Base-by-base conservation (phyloP, 2,888 invertebrate genomes). In the Clunio marinus region DNA sequence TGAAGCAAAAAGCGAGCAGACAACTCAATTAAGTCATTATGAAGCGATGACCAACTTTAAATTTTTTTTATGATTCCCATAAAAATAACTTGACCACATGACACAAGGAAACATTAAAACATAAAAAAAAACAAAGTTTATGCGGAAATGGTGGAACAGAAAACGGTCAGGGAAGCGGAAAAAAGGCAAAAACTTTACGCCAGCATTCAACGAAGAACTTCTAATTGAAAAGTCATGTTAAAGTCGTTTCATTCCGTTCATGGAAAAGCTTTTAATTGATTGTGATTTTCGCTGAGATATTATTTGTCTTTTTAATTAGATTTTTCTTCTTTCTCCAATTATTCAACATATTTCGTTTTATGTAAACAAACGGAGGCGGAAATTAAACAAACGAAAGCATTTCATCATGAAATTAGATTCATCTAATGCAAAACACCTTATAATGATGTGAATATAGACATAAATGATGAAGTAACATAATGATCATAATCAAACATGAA, bases 401-500 rank as follows among this genome's bases (percentile, higher is more conserved):
- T n/a, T n/a, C n/a, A n/a, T n/a, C n/a, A n/a, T n/a, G n/a, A n/a
- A n/a, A n/a, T n/a, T n/a, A n/a, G n/a, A n/a, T n/a, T n/a, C n/a
- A n/a, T n/a, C n/a, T n/a, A n/a, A n/a, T n/a, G n/a, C n/a, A n/a
- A n/a, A n/a, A n/a, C n/a, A n/a, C n/a, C n/a, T n/a, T n/a, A n/a
- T n/a, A n/a, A n/a, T n/a, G n/a, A n/a, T n/a, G n/a, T n/a, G 17
- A 51, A 32, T 8, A 13, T 5, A 51, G 51, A 51, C 17, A 51
- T 17, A 51, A 7, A 45, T 45, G 32, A 35, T 20, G 35, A 28
- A 60, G 10, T 20, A 17, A 28, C 20, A 28, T n/a, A 60, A 60
- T 37, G 32, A 60, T 63, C 27, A 63, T 63, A 63, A 63, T 63
- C 45, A 63, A 63, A 63, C 27, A 17, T 46, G 28, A 63, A 63